Base-by-base conservation (phyloP, 2,888 invertebrate genomes). In the Dendrolimus pini region DNA sequence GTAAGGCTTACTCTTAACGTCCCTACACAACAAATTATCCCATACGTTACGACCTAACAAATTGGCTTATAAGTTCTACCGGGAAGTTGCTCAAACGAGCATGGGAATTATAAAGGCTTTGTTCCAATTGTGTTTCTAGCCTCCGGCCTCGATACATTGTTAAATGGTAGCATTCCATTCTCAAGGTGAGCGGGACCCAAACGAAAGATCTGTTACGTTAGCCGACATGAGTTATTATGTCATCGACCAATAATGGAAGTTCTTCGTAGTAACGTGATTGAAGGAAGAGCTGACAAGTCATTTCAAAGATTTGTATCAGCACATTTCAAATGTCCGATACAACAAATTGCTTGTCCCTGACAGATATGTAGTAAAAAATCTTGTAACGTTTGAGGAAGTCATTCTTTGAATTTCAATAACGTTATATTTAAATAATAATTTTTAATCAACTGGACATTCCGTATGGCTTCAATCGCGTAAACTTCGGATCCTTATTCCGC, bases 91-190 rank as follows among this genome's bases (percentile, higher is more conserved):
- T 47, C 47, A 47, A 30, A 47, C 61, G 58, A 59, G 59, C 61
- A 55, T 63, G 54, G 14, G 59, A 64, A 61, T 56, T 55, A 58
- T 58, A 47, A 59, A 59, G 59, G 59, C 65, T 65, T 67, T 63
- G 62, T 63, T 61, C 56, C 53, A 64, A 56, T 62, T 54, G 55
- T 60, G 58, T 62, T 67, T 62, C 62, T 67, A 66, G 61, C 63
- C 68, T 62, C 62, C 66, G 66, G 61, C 63, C 68, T 68, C 63
- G 67, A 62, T 70, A 71, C 68, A 75, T 72, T 61, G 74, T 69
- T 71, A 47, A 77, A 76, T 74, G 73, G 74, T 76, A 71, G 78
- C 88, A 88, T 88, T 88, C 88, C 83, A 74, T 77, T 82, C 73
- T 73, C 88, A 89, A 89, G 88, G 88, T 84, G 79, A 87, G 66